These are phyloP conservation scores for Melanocharis versteri DNA, from an alignment of 2,113 vertebrate genomes.

Conservation along the genomic window DNA sequence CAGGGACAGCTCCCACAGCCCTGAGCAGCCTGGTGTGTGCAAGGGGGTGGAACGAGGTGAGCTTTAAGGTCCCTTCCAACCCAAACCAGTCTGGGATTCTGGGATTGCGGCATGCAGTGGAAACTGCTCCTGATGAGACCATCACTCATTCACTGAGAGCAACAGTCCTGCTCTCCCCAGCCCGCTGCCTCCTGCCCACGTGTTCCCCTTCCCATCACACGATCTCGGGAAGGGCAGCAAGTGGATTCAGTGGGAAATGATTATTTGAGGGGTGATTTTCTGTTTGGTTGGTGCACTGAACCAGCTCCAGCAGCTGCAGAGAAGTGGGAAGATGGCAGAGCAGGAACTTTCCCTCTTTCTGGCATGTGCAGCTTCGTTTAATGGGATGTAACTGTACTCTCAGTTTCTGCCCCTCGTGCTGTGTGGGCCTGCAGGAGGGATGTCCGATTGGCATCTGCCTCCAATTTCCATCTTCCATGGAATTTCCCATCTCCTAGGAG, in stretches of 20 bases:
- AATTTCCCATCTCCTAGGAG: not conserved
- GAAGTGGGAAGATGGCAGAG: not conserved
- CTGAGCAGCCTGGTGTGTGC: not conserved
- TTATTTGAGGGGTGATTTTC: not conserved
- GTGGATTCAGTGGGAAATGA: not conserved
- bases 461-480: not conserved
- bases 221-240: fast-evolving
- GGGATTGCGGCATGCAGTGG: not conserved
- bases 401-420: not conserved
- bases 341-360: not conserved
- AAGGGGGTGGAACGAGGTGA: not conserved
- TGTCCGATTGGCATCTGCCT: not conserved
- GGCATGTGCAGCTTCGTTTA: not conserved
- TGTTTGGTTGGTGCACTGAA: not conserved
- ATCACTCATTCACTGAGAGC: not conserved
- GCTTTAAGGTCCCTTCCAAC: not conserved
- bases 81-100: not conserved
- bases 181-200: not conserved
- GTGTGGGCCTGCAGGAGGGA: not conserved
- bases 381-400: not conserved
- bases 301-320: not conserved
- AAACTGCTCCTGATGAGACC: not conserved
- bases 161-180: not conserved
- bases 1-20: not conserved
- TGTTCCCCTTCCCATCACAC: not conserved